A percentile compares a stretch with the other conserved stretches of the same genome.
Conservation (phyloP, 2,888 invertebrate genomes). For the Clepsis dumicolana region DNA sequence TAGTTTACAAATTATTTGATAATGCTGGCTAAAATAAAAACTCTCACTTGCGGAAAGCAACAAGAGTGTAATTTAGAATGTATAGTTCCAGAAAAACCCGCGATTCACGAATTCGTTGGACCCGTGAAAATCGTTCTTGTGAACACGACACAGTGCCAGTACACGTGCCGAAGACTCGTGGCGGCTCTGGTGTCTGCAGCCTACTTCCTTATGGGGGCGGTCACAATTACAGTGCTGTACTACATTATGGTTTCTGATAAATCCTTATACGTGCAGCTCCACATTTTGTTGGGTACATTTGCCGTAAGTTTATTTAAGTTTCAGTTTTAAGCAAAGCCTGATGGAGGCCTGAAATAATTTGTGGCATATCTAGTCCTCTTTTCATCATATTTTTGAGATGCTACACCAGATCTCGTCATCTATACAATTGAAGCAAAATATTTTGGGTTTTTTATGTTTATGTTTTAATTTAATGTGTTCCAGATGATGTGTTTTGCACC, state of each 20-base stretch:
- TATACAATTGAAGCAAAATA: too few species aligned
- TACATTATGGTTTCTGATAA: constrained; percentile 54
- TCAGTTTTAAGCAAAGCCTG: neutral
- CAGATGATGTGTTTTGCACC: constrained; percentile 5
- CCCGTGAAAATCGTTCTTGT: constrained; percentile 70
- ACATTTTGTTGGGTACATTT: constrained; percentile 61
- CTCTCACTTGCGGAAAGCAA: constrained; percentile 38
- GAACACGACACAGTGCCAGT: constrained; percentile 54
- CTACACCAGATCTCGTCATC: too few species aligned
- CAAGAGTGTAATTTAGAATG: constrained; percentile 62
- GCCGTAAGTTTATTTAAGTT: constrained; percentile 58
- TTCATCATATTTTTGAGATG: neutral
- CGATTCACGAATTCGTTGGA: constrained; percentile 61
- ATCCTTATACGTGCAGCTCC: constrained; percentile 51
- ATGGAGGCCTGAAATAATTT: neutral
- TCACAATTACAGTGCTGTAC: constrained; percentile 53
- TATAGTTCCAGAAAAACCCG: constrained; percentile 45
- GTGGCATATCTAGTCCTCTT: neutral
- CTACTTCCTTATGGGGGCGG: constrained; percentile 58
- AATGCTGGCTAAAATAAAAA: neutral
- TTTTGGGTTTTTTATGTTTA: neutral
- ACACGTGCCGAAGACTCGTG: constrained; percentile 50
- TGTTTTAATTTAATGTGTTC: neutral
- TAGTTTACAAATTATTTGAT: neutral
- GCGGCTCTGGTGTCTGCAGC: constrained; percentile 57